Base-by-base conservation (phyloP, 2,888 invertebrate species). In the Perithous albicinctus region DNA sequence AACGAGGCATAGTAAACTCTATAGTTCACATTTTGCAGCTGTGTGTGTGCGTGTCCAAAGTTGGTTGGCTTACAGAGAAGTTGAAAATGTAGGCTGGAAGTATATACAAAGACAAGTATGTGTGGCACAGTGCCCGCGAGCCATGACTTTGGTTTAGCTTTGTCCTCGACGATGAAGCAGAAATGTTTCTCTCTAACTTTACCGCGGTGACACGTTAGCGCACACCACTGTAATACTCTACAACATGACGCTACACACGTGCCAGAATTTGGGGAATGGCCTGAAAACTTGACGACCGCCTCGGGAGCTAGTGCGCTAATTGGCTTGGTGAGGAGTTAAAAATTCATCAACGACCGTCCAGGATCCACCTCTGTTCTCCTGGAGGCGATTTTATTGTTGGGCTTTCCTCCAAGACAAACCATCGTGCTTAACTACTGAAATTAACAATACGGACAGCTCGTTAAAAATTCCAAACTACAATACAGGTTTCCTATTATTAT, bases 251-350 rank as follows among this genome's bases (percentile, higher is more conserved):
- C 54, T 38, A 26, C 23, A 73, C 38, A 74, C 74, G 66, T 56
- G 73, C 18, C 7, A 43, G 35, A 35, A 26, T 80, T 80, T 66
- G 29, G 75, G 48, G 70, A 75, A 64, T 46, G 61, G 63, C 64
- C 67, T 75, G 43, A 75, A 80, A 84, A 83, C 63, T 84, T 76
- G 70, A 74, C 70, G 63, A 51, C 51, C 63, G 77, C 76, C 72
- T 35, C 18, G 54, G 69, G 78, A 77, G 70, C 43, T 64, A 64
- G 73, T 59, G 78, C 48, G 66, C 84, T 84, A 84, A 84, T 84
- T 84, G 84, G 83, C 83, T 83, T 46, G 75, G 80, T 77, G 76
- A 76, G 73, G 75, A 76, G 83, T 84, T 83, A 79, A 81, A 83
- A 83, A 83, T 84, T 84, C 83, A 81, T 80, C 75, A 79, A 35